Evolutionary conservation across 2,888 invertebrate genomes (phyloP), one percentile per base, ranked within the genome.

Genomic region (Phengaris alcon): DNA sequence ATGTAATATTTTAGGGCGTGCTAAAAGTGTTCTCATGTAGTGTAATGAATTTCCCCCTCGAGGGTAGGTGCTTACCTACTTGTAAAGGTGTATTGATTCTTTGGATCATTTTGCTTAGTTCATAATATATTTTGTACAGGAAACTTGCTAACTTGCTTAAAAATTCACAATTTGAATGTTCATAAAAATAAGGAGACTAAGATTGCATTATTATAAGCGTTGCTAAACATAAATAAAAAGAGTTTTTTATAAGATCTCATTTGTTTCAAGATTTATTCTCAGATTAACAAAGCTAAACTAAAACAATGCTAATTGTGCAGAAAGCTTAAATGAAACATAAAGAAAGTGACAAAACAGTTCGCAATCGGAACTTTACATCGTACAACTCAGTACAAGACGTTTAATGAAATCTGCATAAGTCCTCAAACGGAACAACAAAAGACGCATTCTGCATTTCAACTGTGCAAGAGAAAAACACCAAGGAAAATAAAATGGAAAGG

Each of bases 381-480:
- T 80, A 81, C 78, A 80, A 79, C 77, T 81, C 81, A 79, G 77
- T 77, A 77, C 79, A 78, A 78, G 81, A 78, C 80, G 79, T 83
- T 84, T 83, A 84, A 86, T 84, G 81, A 82, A 85, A 86, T 86
- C 83, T 85, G 83, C 84, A 85, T 85, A 85, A 84, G 81, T 83
- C 82, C 81, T 82, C 80, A 78, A 79, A 80, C 81, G 52, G 79
- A 82, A 84, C 83, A 85, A 87, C 84, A 85, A 84, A 86, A 86
- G 87, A 88, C 85, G 88, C 87, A 88, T 86, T 84, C 85, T 86
- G 87, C 86, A 87, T 87, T 88, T 84, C 81, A 86, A 85, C 85
- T 82, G 84, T 83, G 35, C 82, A 82, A 84, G 83, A 84, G 84
- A 84, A 80, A 78, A 79, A 77, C 74, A 78, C 73, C 55, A 69